Evolutionary conservation across 2,113 vertebrate genomes (phyloP).

Genomic region (Oncorhynchus clarkii): DNA sequence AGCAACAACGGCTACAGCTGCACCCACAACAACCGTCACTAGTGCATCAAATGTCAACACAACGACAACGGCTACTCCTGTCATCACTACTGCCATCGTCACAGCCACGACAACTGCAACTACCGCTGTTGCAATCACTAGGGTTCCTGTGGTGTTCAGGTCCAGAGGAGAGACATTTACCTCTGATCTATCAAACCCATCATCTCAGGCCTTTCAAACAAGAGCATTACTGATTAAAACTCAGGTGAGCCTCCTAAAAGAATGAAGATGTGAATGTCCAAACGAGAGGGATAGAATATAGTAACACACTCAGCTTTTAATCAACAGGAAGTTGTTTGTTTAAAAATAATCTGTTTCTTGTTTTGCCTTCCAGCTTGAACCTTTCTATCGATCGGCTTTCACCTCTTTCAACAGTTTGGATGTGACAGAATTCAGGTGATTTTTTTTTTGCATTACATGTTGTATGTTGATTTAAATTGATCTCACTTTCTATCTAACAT

Average conservation of each 20-base stretch:
- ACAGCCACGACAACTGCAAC: too few relatives aligned
- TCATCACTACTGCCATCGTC: neutral
- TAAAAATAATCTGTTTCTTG: neutral
- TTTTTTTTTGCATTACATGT: neutral
- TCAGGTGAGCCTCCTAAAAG: slow-evolving; percentile 10
- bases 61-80: neutral
- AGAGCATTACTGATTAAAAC: neutral
- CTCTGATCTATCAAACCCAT: too few relatives aligned
- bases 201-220: too few relatives aligned
- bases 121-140: neutral
- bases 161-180: too few relatives aligned
- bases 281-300: accelerated
- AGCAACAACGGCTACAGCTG: too few relatives aligned
- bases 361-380: slow-evolving; percentile 32
- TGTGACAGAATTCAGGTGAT: slow-evolving; percentile 36
- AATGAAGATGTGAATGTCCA: neutral
- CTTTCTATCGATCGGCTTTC: neutral
- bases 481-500: neutral
- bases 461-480: neutral
- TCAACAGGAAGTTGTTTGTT: neutral
- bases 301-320: neutral
- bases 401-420: too few relatives aligned
- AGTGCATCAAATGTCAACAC: too few relatives aligned
- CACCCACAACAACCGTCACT: too few relatives aligned
- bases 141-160: slow-evolving; percentile 3